phyloP scores from a whole-genome alignment of 2,888 invertebrate species.

The Ennomos erosarius region DNA sequence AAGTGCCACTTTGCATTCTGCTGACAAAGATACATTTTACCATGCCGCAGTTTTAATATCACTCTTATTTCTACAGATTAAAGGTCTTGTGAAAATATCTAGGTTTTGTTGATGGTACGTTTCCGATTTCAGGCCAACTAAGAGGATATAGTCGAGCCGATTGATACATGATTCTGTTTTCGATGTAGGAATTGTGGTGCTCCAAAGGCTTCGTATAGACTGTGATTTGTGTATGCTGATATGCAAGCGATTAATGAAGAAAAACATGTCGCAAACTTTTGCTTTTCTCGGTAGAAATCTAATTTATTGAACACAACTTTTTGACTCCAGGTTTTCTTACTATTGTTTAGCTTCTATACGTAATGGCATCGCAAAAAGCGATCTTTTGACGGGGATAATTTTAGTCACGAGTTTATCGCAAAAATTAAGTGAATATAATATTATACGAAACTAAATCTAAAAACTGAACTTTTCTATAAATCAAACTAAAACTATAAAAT shows the following conservation, averaged over 20 bases:
- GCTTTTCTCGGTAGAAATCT: no score
- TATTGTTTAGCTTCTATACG: no score
- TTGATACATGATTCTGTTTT: slow-evolving; percentile 59
- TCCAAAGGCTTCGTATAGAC: slow-evolving; percentile 23
- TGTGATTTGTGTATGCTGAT: slow-evolving; percentile 39
- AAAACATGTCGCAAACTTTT: no score
- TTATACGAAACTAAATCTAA: no score
- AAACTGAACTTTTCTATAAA: no score
- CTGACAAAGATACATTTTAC: slow-evolving; percentile 18
- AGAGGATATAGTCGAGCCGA: slow-evolving; percentile 45
- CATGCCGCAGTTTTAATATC: slow-evolving; percentile 1
- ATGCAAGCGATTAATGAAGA: slow-evolving; percentile 18
- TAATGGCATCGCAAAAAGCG: no score
- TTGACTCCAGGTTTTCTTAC: no score
- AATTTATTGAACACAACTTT: no score
- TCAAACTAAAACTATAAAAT: no score
- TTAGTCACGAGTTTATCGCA: no score
- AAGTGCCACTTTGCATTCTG: slow-evolving; percentile 31
- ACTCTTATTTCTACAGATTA: slow-evolving; percentile 13
- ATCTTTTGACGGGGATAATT: no score
- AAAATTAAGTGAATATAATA: no score
- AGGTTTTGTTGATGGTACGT: slow-evolving; percentile 28
- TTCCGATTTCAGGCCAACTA: slow-evolving; percentile 39
- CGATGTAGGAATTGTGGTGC: slow-evolving; percentile 41
- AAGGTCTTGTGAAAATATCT: neutral